phyloP scores from a whole-genome alignment of 2,888 invertebrate species.

The Lasioglossum figueresi region DNA sequence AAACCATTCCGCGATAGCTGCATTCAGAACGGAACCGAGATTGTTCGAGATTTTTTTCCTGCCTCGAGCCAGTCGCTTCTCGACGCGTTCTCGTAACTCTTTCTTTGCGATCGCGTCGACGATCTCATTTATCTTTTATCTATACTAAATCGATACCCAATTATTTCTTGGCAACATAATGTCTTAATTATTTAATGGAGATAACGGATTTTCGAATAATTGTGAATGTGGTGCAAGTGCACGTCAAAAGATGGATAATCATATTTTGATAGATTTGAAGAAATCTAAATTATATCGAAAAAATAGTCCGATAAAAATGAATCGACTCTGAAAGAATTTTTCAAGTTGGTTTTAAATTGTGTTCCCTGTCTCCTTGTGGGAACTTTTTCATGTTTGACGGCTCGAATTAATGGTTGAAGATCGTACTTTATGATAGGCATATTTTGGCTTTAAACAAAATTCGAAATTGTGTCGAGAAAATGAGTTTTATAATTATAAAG shows the following conservation, averaged over 20 bases:
- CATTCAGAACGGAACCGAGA: slow-evolving; percentile 66
- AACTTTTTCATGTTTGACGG: background rate
- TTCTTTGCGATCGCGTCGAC: background rate
- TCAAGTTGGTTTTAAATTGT: background rate
- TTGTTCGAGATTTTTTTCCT: slow-evolving; percentile 41
- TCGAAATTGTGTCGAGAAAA: background rate
- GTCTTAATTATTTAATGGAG: background rate
- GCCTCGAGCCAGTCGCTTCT: slow-evolving; percentile 17
- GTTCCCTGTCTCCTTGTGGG: background rate
- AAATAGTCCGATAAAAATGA: too few relatives aligned
- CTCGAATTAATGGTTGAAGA: too few relatives aligned
- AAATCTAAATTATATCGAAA: too few relatives aligned
- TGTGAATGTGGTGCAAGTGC: background rate
- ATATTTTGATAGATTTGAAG: too few relatives aligned
- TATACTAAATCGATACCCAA: background rate
- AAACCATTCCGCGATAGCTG: slow-evolving; percentile 38
- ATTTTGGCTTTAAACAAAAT: background rate
- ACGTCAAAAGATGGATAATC: background rate
- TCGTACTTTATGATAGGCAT: too few relatives aligned
- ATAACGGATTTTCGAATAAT: background rate
- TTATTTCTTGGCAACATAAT: background rate
- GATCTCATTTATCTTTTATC: background rate
- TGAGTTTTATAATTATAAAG: background rate
- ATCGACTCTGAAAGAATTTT: background rate
- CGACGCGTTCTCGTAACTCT: slow-evolving; percentile 36